A percentile compares a stretch with the other conserved stretches of the same genome.
These are phyloP conservation scores for Leptura quadrifasciata DNA, from an alignment of 2,888 invertebrate genomes.

Conservation along the genomic window DNA sequence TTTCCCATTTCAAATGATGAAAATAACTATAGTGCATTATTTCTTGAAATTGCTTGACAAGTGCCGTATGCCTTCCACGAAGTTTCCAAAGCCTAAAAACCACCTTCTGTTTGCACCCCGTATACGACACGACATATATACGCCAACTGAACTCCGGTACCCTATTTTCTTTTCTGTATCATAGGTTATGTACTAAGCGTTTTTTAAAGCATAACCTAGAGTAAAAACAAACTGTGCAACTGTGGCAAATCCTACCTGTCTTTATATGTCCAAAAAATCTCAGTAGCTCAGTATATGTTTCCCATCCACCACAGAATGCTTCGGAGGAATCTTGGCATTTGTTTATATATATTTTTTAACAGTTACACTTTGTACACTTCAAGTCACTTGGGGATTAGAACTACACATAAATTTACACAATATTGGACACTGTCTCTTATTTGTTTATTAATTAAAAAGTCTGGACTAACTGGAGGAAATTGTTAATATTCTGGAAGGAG, in stretches of 20 bases:
- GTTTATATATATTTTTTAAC: neutral
- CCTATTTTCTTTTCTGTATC: neutral
- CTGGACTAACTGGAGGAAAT: conserved; percentile 1
- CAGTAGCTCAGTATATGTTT: neutral
- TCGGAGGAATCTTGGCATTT: neutral
- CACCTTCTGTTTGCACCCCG: neutral
- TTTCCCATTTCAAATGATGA: no score
- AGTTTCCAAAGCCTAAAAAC: neutral
- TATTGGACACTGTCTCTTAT: neutral
- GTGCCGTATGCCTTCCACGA: no score
- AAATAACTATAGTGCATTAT: no score
- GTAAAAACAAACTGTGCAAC: neutral
- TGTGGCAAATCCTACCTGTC: conserved; percentile 19
- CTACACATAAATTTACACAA: neutral
- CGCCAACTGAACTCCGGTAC: neutral
- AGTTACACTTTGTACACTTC: neutral
- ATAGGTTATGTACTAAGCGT: conserved; percentile 39
- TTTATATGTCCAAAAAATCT: neutral
- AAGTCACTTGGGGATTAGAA: neutral
- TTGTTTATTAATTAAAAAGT: conserved; percentile 24
- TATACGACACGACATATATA: no score
- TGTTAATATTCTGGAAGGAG: neutral
- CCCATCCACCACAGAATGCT: neutral
- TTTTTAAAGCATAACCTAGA: conserved; percentile 34
- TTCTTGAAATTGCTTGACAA: no score